These are phyloP conservation scores for Sebastes vulpes DNA, from an alignment of 2,797 vertebrate genomes.

Conservation along the genomic window DNA sequence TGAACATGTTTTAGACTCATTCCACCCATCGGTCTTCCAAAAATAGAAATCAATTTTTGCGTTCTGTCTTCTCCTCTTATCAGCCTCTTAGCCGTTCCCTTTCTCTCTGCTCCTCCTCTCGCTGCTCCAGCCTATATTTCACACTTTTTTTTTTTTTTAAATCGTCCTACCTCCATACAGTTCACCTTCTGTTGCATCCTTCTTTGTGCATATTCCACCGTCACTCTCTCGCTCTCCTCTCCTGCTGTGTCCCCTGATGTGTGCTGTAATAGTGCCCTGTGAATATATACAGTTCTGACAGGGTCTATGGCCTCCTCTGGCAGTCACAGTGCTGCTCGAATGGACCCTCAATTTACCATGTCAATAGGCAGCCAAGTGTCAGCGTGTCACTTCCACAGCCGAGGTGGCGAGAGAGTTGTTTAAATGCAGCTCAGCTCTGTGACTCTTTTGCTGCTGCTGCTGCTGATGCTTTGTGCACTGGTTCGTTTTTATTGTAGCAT, in stretches of 20 bases:
- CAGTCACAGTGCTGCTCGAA: conserved; percentile 60
- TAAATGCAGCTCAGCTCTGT: conserved; percentile 41
- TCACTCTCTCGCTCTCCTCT: background rate
- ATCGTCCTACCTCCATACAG: background rate
- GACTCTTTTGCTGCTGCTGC: background rate
- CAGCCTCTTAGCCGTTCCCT: conserved; percentile 24
- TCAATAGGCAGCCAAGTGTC: conserved; percentile 73
- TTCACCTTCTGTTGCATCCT: conserved; percentile 31
- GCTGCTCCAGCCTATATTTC: conserved; percentile 17
- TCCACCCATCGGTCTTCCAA: conserved; percentile 25
- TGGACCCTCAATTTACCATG: conserved; percentile 63
- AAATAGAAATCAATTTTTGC: conserved; percentile 70
- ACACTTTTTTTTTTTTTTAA: background rate
- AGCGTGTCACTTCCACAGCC: conserved; percentile 44
- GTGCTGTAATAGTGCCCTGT: conserved; percentile 35
- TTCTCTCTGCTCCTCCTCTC: conserved; percentile 17
- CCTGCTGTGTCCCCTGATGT: conserved; percentile 11
- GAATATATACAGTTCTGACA: conserved; percentile 42
- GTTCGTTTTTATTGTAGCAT: background rate
- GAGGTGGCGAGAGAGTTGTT: conserved; percentile 40
- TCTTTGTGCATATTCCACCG: conserved; percentile 8
- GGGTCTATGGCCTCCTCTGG: conserved; percentile 45
- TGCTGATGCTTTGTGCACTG: background rate
- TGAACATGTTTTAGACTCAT: conserved; percentile 45
- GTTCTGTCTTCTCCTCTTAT: conserved; percentile 42